Conservation (phyloP, 92 coral and sea anemone genomes). For the Zoanthus sociatus region DNA sequence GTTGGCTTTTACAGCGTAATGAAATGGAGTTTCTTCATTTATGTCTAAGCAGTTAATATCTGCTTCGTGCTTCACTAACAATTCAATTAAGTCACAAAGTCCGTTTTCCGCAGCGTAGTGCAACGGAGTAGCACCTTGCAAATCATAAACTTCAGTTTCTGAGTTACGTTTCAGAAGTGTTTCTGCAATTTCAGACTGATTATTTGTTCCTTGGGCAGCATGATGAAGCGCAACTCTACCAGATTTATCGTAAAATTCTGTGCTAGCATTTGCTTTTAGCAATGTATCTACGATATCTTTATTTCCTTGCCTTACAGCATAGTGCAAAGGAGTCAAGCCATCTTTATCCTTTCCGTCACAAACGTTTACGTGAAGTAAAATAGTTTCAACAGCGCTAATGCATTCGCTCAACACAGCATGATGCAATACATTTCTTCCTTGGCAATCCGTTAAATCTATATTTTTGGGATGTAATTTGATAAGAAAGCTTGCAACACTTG, state of each 20-base stretch:
- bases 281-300: neutral
- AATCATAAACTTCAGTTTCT: neutral
- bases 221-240: conserved; percentile 25
- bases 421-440: conserved; percentile 4
- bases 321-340: conserved; percentile 16
- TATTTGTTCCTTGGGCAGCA: neutral
- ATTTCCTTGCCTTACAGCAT: conserved; percentile 19
- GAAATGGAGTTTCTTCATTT: conserved; percentile 25
- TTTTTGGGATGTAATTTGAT: too few relatives aligned
- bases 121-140: conserved; percentile 24
- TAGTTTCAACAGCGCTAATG: neutral
- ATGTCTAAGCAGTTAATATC: conserved; percentile 36
- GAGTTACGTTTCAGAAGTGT: neutral
- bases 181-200: neutral
- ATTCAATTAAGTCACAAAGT: neutral
- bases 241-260: neutral
- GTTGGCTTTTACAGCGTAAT: conserved; percentile 15
- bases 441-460: neutral
- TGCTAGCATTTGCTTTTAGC: neutral
- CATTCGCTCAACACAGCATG: conserved; percentile 14
- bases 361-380: neutral
- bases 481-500: neutral
- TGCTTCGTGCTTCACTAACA: conserved; percentile 10
- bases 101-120: conserved; percentile 31
- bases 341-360: neutral